Percentiles rank a stretch among this genome's conserved stretches.
These are phyloP conservation scores for Thera obeliscata DNA, from an alignment of 2,888 invertebrate species.

Conservation along the genomic window DNA sequence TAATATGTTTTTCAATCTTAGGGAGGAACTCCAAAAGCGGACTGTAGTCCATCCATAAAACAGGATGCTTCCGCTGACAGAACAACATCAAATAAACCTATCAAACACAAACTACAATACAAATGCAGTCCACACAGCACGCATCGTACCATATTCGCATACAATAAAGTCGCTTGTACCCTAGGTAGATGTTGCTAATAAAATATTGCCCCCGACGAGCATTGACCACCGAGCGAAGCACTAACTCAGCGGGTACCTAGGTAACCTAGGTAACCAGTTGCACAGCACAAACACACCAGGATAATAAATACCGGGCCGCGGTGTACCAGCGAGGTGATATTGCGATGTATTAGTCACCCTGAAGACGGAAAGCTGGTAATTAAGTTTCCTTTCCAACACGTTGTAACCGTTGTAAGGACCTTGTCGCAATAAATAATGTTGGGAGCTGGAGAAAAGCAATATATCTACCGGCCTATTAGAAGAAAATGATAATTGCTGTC, in stretches of 20 bases:
- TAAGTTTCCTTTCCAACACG: slow-evolving; percentile 15
- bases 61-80: background rate
- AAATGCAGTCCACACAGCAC: background rate
- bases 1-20: no score
- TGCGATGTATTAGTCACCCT: slow-evolving; percentile 25
- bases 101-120: background rate
- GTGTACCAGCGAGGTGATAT: slow-evolving; percentile 23
- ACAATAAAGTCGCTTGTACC: background rate
- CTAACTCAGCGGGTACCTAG: slow-evolving; percentile 12
- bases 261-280: slow-evolving; percentile 16
- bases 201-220: slow-evolving; percentile 6
- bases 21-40: no score
- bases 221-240: slow-evolving; percentile 14
- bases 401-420: slow-evolving; percentile 17
- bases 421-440: slow-evolving; percentile 16
- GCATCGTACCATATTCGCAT: background rate
- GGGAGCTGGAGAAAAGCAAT: slow-evolving; percentile 10
- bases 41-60: background rate
- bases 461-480: background rate
- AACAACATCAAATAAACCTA: background rate
- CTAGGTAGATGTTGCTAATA: slow-evolving; percentile 2
- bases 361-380: slow-evolving; percentile 18
- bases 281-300: slow-evolving; percentile 16
- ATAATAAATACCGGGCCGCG: slow-evolving; percentile 22
- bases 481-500: slow-evolving; percentile 15